Conservation (phyloP, 1,140 invertebrate species). For the Heliconius himera region DNA sequence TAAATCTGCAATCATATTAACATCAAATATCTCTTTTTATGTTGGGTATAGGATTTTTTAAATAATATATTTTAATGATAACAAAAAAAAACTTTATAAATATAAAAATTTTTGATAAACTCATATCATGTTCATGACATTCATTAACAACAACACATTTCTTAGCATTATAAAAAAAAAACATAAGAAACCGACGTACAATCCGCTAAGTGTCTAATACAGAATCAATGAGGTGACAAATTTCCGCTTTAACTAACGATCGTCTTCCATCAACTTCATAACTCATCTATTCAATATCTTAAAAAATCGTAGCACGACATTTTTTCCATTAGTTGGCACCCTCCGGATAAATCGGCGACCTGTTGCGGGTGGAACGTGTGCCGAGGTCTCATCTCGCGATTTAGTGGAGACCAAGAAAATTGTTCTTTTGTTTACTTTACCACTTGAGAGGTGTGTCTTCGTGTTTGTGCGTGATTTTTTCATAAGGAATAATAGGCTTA, state of each 20-base stretch:
- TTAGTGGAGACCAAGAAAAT: slow-evolving; percentile 55
- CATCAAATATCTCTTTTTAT: slow-evolving; percentile 30
- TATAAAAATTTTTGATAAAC: neutral
- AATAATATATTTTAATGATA: no score
- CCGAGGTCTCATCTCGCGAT: slow-evolving; percentile 51
- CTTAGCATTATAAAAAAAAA: neutral
- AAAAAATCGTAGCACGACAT: slow-evolving; percentile 60
- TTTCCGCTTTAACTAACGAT: slow-evolving; percentile 51
- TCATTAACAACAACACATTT: neutral
- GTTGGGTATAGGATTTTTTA: no score
- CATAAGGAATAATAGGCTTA: neutral
- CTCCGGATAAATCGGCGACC: slow-evolving; percentile 68
- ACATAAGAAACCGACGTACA: neutral
- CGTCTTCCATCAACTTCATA: slow-evolving; percentile 58
- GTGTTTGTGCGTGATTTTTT: slow-evolving; percentile 18
- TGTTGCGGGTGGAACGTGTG: slow-evolving; percentile 67
- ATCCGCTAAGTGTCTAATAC: slow-evolving; percentile 31
- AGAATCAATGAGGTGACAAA: slow-evolving; percentile 61
- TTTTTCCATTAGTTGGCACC: slow-evolving; percentile 69
- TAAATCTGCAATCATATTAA: slow-evolving; percentile 20
- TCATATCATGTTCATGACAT: neutral
- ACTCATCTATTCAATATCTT: slow-evolving; percentile 63
- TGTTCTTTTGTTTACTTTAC: slow-evolving; percentile 57
- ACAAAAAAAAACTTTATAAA: no score
- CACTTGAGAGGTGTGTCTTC: slow-evolving; percentile 15